Conservation (phyloP, 1,140 invertebrate genomes). For the Zaprionus taronus region DNA sequence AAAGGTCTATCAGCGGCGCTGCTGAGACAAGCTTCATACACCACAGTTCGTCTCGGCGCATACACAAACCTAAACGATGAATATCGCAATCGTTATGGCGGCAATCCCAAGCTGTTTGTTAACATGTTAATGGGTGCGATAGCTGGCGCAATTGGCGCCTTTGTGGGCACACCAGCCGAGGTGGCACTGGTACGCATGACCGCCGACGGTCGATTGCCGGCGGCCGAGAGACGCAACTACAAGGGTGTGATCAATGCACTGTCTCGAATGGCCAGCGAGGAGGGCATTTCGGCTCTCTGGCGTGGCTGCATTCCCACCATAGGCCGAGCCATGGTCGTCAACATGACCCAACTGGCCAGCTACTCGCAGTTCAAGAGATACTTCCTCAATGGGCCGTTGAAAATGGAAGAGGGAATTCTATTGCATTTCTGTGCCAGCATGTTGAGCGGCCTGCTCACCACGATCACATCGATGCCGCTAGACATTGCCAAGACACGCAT, state of each 20-base stretch:
- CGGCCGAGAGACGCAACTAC: constrained; percentile 95
- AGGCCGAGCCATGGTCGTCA: constrained; percentile 97
- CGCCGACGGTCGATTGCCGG: constrained; percentile 95
- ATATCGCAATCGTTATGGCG: constrained; percentile 85
- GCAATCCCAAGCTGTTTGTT: constrained; percentile 57
- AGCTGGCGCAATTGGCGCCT: constrained; percentile 95
- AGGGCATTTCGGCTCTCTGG: constrained; percentile 96
- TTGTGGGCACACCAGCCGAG: constrained; percentile 98
- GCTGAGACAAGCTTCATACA: constrained; percentile 98
- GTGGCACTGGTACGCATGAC: constrained; percentile 98
- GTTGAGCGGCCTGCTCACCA: constrained; percentile 98
- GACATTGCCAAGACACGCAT: constrained; percentile 99
- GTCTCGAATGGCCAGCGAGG: constrained; percentile 93
- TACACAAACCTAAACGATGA: constrained; percentile 96
- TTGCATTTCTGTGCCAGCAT: constrained; percentile 98
- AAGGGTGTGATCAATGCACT: constrained; percentile 97
- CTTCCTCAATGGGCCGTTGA: constrained; percentile 85
- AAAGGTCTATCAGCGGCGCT: constrained; percentile 94
- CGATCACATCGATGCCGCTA: constrained; percentile 98
- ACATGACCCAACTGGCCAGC: constrained; percentile 97
- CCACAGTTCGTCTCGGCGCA: constrained; percentile 97
- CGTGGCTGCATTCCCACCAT: constrained; percentile 92
- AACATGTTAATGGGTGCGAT: constrained; percentile 90
- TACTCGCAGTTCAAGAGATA: constrained; percentile 93
- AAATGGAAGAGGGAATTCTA: constrained; percentile 94